Evolutionary conservation across 2,113 vertebrate species (phyloP).

Genomic region (Daphoenositta chrysoptera): DNA sequence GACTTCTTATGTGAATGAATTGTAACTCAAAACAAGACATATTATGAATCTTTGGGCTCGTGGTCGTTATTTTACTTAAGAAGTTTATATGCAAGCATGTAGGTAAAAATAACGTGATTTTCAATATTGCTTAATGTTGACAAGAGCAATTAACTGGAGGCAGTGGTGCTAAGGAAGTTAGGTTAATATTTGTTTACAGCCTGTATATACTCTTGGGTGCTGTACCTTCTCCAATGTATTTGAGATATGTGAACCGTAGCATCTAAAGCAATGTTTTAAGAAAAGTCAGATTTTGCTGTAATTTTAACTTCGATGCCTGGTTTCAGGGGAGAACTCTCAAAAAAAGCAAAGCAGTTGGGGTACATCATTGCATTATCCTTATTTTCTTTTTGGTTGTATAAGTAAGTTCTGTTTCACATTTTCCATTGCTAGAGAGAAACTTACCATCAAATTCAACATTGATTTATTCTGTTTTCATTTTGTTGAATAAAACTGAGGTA

Average conservation of each 20-base stretch:
- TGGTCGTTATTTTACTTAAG: background rate
- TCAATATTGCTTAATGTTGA: background rate
- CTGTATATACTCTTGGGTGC: background rate
- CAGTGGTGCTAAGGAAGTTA: background rate
- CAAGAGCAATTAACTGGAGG: background rate
- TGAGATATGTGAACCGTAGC: background rate
- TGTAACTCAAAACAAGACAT: background rate
- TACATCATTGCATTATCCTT: background rate
- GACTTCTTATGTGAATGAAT: background rate
- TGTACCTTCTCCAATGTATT: background rate
- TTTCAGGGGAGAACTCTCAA: background rate
- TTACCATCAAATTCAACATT: background rate
- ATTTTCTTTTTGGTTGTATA: background rate
- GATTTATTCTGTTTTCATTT: conserved; percentile 33
- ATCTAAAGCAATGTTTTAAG: background rate
- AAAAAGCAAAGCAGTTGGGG: background rate
- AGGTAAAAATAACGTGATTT: background rate
- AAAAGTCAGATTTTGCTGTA: background rate
- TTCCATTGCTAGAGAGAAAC: background rate
- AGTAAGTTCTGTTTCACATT: background rate
- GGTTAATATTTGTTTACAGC: background rate
- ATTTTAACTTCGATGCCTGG: background rate
- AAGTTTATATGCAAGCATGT: background rate
- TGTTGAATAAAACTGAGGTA: background rate
- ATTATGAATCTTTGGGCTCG: background rate